Base-by-base conservation (phyloP, 2,113 vertebrate genomes). In the Hyla sarda region DNA sequence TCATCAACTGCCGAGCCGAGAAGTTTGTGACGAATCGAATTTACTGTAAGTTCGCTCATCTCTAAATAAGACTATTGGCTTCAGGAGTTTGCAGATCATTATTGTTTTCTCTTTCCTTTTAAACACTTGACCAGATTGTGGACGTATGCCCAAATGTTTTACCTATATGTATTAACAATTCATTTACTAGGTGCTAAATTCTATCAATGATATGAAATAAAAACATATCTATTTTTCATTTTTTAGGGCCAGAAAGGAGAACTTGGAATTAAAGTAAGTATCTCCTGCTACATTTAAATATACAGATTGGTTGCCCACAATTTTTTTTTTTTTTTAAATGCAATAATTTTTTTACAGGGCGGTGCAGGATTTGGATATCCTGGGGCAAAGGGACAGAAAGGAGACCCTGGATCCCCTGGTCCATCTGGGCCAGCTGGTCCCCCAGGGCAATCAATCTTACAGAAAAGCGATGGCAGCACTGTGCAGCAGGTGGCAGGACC, bases 301-400 rank as follows among this genome's bases (percentile, higher is more conserved):
- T 48, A 47, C 47, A 19, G 41, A 83, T 72, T 84, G 72, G 50
- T 52, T 28, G 10, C 28, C 52, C 58, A 25, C 14, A 72, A 8
- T 4, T 69, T 69, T n/a, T n/a, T n/a, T n/a, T n/a, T n/a, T n/a
- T n/a, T n/a, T n/a, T 41, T 47, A 69, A 19, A 37, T 58, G n/a
- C 2, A 32, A 30, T 54, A 17, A 8, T 80, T 7, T 86, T 37
- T 89, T 50, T 79, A 19, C 48, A 99, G 97, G 97, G 94, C 88
- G 94, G 78, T 0, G 93, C 95, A 72, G 96, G 97, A 0, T 96
- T 96, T 90, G 95, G 95, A 10, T 96, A 96, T 74, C 94, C 94
- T 34, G 96, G 95, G 62, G 88, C 90, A 0, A 94, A 95, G 87
- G 94, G 93, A 14, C 94, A 94, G 73, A 98, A 98, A 88, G 97